These are phyloP conservation scores for Drosophila acutilabella DNA, from an alignment of 2,888 invertebrate genomes.

Conservation along the genomic window DNA sequence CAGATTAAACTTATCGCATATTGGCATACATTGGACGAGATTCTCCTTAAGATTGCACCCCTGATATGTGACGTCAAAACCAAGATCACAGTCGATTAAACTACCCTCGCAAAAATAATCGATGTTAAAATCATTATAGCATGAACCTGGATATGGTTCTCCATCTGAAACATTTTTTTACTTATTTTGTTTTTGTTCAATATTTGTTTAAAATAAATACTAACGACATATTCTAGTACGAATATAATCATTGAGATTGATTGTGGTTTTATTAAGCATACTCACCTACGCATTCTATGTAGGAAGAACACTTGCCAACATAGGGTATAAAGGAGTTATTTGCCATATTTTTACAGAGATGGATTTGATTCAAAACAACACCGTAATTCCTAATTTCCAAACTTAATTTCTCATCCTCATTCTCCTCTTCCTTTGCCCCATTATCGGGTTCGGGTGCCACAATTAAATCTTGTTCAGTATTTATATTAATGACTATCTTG, in stretches of 20 bases:
- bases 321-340: conserved; percentile 59
- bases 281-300: conserved; percentile 61
- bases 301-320: conserved; percentile 57
- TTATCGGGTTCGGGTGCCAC: conserved; percentile 40
- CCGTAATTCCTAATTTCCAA: not conserved
- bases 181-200: no score
- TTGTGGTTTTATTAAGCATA: not conserved
- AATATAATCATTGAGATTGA: no score
- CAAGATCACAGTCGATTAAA: conserved; percentile 10
- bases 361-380: conserved; percentile 28
- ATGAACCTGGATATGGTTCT: not conserved
- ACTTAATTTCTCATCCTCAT: not conserved
- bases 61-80: conserved; percentile 50
- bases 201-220: no score
- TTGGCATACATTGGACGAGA: conserved; percentile 37
- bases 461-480: conserved; percentile 17
- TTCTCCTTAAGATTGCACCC: not conserved
- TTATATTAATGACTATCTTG: not conserved
- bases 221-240: no score
- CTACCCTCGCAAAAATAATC: not conserved
- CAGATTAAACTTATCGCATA: conserved; percentile 30
- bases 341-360: conserved; percentile 59
- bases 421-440: not conserved
- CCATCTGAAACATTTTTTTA: not conserved
- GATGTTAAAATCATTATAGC: not conserved